A percentile compares a stretch with the other conserved stretches of the same genome.
Conservation (phyloP, 2,888 invertebrate genomes). For the Pantelozetes paolii region DNA sequence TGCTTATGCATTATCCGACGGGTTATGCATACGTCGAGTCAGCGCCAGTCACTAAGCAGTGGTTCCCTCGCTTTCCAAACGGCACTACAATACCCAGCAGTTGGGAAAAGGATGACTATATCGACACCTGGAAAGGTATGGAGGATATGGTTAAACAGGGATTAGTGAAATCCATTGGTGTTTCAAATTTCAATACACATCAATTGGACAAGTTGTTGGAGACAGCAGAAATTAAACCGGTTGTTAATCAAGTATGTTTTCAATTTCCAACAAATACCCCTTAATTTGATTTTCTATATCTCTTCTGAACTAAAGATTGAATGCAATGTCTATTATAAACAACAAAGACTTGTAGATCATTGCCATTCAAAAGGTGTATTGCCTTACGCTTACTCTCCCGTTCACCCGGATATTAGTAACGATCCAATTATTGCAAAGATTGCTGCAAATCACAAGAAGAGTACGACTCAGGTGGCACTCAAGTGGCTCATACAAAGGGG, state of each 20-base stretch:
- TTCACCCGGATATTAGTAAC: conserved; percentile 57
- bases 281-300: background rate
- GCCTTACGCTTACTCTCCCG: background rate
- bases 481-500: conserved; percentile 65
- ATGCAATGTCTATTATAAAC: background rate
- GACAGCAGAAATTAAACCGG: background rate
- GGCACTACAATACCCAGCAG: conserved; percentile 9
- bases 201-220: background rate
- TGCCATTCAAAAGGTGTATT: background rate
- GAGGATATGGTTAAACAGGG: background rate
- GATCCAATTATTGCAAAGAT: conserved; percentile 63
- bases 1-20: conserved; percentile 32
- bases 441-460: conserved; percentile 64
- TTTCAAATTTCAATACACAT: background rate
- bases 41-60: background rate
- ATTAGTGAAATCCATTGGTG: background rate
- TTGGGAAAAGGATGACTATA: background rate
- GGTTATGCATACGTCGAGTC: conserved; percentile 7
- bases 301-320: background rate
- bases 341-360: background rate
- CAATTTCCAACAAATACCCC: background rate
- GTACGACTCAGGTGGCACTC: conserved; percentile 63
- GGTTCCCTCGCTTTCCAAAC: conserved; percentile 22
- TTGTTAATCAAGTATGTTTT: background rate
- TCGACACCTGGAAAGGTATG: background rate